Percentiles rank a stretch among this genome's conserved stretches.
Conservation (phyloP, 2,113 vertebrate genomes). For the Nothoprocta perdicaria region DNA sequence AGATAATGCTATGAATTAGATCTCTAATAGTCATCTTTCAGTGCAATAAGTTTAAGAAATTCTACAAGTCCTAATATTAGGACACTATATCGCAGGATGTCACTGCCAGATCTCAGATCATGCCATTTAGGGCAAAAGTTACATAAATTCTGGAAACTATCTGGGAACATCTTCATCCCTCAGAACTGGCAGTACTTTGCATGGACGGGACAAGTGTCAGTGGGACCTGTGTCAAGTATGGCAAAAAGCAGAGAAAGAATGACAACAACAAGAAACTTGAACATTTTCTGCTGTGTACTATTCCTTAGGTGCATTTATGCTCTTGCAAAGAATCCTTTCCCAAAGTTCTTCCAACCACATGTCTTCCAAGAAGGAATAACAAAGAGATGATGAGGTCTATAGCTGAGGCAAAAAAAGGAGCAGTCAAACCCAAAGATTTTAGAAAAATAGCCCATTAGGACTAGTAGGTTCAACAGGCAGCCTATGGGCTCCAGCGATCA, state of each 20-base stretch:
- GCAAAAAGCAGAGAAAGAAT: background rate
- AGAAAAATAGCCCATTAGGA: background rate
- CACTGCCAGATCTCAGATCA: background rate
- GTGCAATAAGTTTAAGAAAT: background rate
- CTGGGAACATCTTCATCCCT: background rate
- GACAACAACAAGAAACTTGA: background rate
- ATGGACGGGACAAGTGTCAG: background rate
- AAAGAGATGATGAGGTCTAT: background rate
- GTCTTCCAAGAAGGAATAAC: background rate
- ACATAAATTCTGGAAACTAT: background rate
- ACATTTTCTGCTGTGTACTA: background rate
- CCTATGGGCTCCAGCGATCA: too few relatives aligned
- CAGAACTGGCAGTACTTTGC: background rate
- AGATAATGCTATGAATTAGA: background rate
- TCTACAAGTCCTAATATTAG: background rate
- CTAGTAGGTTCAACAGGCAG: background rate
- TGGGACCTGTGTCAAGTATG: rapidly evolving
- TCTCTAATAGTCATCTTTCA: background rate
- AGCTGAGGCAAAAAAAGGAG: background rate
- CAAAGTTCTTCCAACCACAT: background rate
- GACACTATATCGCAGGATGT: background rate
- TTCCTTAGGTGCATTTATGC: background rate
- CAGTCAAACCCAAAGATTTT: background rate
- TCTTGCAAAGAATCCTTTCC: background rate
- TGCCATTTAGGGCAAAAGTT: background rate